A percentile compares a stretch with the other conserved stretches of the same genome.
Evolutionary conservation across 2,888 invertebrate genomes (phyloP).

Genomic region (Drosophila siamana): DNA sequence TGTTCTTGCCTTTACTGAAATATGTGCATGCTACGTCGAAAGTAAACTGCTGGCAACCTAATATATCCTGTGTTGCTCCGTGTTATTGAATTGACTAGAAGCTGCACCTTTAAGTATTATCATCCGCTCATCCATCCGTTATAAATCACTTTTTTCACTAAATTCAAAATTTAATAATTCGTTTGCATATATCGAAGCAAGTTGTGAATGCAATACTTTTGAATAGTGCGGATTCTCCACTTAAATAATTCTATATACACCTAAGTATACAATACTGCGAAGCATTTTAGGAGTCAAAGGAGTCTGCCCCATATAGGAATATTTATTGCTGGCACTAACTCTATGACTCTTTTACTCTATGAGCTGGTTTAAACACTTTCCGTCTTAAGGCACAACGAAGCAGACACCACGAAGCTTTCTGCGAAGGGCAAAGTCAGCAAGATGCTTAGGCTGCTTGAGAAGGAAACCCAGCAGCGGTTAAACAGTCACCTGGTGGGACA

Average conservation of each 20-base stretch:
- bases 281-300: too few species aligned
- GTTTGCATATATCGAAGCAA: too few species aligned
- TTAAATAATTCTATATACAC: background rate
- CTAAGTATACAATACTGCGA: too few species aligned
- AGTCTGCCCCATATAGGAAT: too few species aligned
- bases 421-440: constrained; percentile 51
- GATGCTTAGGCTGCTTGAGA: constrained; percentile 75
- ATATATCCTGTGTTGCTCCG: too few species aligned
- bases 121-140: too few species aligned
- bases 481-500: constrained; percentile 59
- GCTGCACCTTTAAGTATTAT: too few species aligned
- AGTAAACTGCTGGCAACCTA: constrained; percentile 10
- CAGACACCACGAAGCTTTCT: constrained; percentile 46
- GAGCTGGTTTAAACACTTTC: constrained; percentile 65
- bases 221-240: background rate
- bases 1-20: constrained; percentile 27
- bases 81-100: too few species aligned
- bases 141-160: too few species aligned
- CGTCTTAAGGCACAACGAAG: constrained; percentile 58
- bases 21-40: constrained; percentile 15
- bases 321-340: background rate
- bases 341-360: background rate
- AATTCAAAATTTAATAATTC: too few species aligned
- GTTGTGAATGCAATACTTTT: too few species aligned
- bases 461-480: constrained; percentile 70